Evolutionary conservation across 2,113 vertebrate genomes (phyloP), one percentile per base, ranked within the genome.

Genomic region (Amphiprion percula): DNA sequence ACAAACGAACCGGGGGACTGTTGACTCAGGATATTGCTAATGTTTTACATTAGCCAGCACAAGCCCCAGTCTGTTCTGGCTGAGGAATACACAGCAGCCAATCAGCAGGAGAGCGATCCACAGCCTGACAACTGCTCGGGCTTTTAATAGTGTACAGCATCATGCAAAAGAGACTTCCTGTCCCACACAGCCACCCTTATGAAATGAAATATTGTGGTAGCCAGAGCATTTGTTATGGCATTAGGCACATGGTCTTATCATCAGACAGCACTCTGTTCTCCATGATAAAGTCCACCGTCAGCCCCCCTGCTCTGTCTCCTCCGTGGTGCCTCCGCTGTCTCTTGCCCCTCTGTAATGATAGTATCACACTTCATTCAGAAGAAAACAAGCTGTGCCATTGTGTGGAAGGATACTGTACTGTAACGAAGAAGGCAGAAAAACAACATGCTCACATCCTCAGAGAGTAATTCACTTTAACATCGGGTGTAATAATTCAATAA

Each of bases 11-110:
- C 3, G 10, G 59, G 47, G 56, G 33, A 63, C 47, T 90, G 89
- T 91, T 88, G 88, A 88, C 80, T 91, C 71, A 83, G 88, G 88
- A 88, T 90, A 86, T 92, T 88, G 76, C 81, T 90, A 75, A 91
- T 87, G 83, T 86, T 88, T 87, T 77, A 91, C 79, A 80, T 86
- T 79, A 77, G 68, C 79, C 68, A 74, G 69, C 83, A 89, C 77
- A 83, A 77, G 71, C 41, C 58, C 17, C 12, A 5, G 46, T 83
- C 77, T 86, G 79, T 81, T 86, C 64, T 15, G 16, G 41, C 41
- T 30, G 17, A 77, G 67, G 46, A 66, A 53, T 33, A 75, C 0
- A 0, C 46, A 55, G 79, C 55, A 54, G 65, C 63, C 67, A 61
- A 75, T 81, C 88, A 82, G 63, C 60, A 66, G 63, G 56, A 66